A percentile compares a stretch with the other conserved stretches of the same genome.
Evolutionary conservation across 1,140 invertebrate species (phyloP).

Genomic region (Carposina sasakii): DNA sequence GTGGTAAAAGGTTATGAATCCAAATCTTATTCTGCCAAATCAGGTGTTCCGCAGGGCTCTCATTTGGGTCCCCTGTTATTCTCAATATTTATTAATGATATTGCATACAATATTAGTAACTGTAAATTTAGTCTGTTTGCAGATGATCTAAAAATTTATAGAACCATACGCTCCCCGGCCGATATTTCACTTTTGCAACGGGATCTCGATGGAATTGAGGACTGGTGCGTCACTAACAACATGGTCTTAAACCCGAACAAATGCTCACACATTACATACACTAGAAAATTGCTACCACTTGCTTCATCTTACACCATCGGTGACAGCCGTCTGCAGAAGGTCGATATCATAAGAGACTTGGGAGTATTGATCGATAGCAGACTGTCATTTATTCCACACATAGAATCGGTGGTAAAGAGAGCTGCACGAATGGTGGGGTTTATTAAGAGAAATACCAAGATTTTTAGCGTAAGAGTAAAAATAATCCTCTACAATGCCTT

Average conservation of each 20-base stretch:
- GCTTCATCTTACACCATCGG: not conserved
- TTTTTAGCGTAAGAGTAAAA: not conserved
- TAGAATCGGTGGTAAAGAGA: not conserved
- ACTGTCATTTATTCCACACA: not conserved
- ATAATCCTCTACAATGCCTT: not conserved
- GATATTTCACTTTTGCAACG: not conserved
- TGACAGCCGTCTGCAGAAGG: not conserved
- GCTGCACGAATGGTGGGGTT: not conserved
- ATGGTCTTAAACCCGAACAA: not conserved
- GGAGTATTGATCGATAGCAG: not conserved
- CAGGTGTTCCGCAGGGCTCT: conserved; percentile 39
- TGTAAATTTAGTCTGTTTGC: conserved; percentile 5
- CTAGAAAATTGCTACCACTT: not conserved
- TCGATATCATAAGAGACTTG: not conserved
- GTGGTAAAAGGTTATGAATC: conserved; percentile 13
- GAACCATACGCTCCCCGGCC: not conserved
- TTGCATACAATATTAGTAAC: conserved; percentile 4
- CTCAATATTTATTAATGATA: conserved; percentile 34
- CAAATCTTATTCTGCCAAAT: conserved; percentile 15
- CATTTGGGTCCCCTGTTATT: conserved; percentile 38
- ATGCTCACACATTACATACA: not conserved
- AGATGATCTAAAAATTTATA: conserved; percentile 19
- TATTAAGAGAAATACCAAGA: not conserved
- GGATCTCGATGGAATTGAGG: not conserved
- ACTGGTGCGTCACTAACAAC: not conserved